Conservation (phyloP, 2,113 vertebrate genomes). For the Leiothrix lutea region DNA sequence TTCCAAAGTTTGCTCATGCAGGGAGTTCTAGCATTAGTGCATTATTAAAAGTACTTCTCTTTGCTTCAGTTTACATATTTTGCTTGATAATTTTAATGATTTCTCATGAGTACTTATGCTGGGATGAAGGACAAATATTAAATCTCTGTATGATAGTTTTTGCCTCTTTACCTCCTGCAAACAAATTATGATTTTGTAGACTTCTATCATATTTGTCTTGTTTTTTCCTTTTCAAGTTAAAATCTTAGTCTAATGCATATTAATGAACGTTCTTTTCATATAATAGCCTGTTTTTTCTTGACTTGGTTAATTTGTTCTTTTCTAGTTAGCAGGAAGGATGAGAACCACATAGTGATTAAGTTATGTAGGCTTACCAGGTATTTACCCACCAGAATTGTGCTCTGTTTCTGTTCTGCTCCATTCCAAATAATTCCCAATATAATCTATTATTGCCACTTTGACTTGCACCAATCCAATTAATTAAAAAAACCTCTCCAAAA, state of each 20-base stretch:
- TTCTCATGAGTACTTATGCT: background rate
- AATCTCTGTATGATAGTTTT: background rate
- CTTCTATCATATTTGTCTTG: background rate
- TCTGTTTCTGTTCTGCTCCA: background rate
- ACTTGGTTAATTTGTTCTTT: background rate
- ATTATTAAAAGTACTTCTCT: background rate
- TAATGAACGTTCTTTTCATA: background rate
- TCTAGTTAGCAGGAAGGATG: background rate
- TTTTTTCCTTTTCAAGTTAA: background rate
- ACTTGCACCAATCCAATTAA: background rate
- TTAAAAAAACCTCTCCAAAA: background rate
- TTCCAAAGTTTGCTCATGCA: background rate
- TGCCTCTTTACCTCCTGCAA: background rate
- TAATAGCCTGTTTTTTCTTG: background rate
- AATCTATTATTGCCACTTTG: background rate
- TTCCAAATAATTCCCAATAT: background rate
- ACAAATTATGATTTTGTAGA: background rate
- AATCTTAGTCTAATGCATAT: background rate
- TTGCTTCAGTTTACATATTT: background rate
- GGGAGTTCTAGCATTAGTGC: background rate
- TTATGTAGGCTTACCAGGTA: background rate
- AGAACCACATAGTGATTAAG: background rate
- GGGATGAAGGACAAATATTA: background rate
- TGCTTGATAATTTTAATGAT: background rate
- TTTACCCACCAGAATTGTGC: background rate